Base-by-base conservation (phyloP, 2,888 invertebrate genomes). In the Brachypalpus laphriformis region DNA sequence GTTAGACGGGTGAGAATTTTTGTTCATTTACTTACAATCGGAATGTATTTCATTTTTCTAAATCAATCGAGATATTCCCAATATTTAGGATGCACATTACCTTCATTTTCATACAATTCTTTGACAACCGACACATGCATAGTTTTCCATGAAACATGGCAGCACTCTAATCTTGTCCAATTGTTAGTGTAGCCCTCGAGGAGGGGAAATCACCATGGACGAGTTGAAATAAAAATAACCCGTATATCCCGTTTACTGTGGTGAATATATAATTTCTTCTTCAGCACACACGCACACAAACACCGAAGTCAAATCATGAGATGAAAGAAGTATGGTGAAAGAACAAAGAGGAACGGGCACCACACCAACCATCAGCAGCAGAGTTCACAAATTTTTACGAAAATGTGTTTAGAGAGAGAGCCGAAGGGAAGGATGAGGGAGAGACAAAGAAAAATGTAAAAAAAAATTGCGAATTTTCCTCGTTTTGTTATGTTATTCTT, bases 221-320 rank as follows among this genome's bases (percentile, higher is more conserved):
- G 31, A 63, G 82, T 65, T 65, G 77, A 77, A 70, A 71, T 47
- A 59, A 72, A 82, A 72, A 82, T 82, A 83, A 80, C 80, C 59
- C 61, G 80, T 83, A 78, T 83, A 83, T 74, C 80, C 81, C 85
- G 80, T 85, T 85, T 81, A 65, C 70, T 75, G 40, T 81, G 81
- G 81, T 85, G 80, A 75, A 66, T 71, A 74, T n/a, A 14, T 25
- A 5, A 16, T 14, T 54, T 66, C 22, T 56, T 70, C 51, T 18
- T 49, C 45, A 31, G 22, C 20, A 63, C 72, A 72, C 20, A 31
- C n/a, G 42, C 40, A 61, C 57, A 16, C 28, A 1, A 45, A 56
- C 11, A 42, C 31, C 28, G 51, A 77, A 71, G 65, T 80, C 57
- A 59, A 57, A 70, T 54, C 40, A 42, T 54, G 18, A 51, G 47